Conservation (phyloP, 2,113 vertebrate genomes). For the human region DNA sequence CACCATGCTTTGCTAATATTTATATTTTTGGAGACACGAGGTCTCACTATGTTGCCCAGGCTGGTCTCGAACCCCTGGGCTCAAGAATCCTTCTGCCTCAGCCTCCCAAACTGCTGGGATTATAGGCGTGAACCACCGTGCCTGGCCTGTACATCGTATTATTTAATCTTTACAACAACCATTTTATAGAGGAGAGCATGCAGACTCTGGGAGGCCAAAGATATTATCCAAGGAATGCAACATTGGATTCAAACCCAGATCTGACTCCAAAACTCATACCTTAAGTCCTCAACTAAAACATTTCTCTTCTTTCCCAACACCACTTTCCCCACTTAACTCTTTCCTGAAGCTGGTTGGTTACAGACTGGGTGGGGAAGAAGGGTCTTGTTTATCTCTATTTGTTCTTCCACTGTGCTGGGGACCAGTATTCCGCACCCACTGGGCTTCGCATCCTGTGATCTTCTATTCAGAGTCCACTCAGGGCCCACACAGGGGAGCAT, state of each 20-base stretch:
- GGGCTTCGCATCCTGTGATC: background rate
- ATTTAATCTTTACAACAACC: background rate
- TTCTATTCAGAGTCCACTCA: background rate
- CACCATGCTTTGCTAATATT: too few species aligned
- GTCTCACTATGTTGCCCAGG: too few species aligned
- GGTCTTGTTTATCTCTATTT: background rate
- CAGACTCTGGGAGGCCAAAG: background rate
- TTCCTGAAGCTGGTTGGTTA: background rate
- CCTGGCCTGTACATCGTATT: background rate
- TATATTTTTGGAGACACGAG: too few species aligned
- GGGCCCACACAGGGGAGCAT: background rate
- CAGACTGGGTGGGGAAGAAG: background rate
- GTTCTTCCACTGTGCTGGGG: background rate
- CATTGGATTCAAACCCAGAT: background rate
- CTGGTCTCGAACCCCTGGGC: too few species aligned
- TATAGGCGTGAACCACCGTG: too few species aligned
- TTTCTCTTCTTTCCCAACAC: background rate
- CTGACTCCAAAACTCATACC: background rate
- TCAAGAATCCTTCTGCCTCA: too few species aligned
- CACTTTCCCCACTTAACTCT: background rate
- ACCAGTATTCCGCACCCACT: too few species aligned
- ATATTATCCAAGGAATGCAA: background rate
- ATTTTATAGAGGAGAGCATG: background rate
- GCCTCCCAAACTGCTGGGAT: too few species aligned
- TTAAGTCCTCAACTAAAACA: background rate